Evolutionary conservation across 1,140 invertebrate genomes (phyloP).

Genomic region (Chlorops oryzae): DNA sequence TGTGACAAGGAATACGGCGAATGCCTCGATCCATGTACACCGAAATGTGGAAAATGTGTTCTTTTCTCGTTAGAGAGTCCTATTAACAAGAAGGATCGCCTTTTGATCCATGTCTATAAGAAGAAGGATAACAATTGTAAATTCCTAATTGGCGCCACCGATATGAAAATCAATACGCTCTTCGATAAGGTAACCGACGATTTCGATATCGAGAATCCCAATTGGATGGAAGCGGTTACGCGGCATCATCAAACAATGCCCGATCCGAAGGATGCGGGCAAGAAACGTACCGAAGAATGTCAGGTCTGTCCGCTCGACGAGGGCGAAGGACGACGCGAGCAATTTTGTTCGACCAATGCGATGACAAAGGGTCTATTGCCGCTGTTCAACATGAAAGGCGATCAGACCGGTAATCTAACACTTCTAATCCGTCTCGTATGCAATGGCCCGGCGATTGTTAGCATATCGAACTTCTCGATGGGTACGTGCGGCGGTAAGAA

Average conservation of each 20-base stretch:
- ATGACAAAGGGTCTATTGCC: conserved; percentile 34
- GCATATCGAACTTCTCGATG: too few relatives aligned
- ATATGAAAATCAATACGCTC: conserved; percentile 32
- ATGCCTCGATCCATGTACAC: conserved; percentile 28
- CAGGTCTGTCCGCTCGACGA: too few relatives aligned
- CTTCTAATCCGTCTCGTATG: conserved; percentile 34
- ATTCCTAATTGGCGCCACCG: conserved; percentile 37
- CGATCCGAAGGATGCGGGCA: too few relatives aligned
- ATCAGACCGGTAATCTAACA: conserved; percentile 42
- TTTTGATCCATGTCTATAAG: conserved; percentile 42
- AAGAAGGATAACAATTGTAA: conserved; percentile 39
- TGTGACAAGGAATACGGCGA: conserved; percentile 39
- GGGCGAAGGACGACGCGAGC: conserved; percentile 23
- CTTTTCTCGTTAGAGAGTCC: conserved; percentile 37
- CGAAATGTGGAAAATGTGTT: conserved; percentile 40
- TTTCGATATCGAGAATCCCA: conserved; percentile 32
- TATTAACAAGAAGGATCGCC: conserved; percentile 32
- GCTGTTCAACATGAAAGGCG: conserved; percentile 39
- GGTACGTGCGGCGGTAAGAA: too few relatives aligned
- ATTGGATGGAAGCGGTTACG: conserved; percentile 23
- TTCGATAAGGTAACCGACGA: conserved; percentile 38
- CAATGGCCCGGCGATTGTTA: conserved; percentile 39
- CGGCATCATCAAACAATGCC: conserved; percentile 24
- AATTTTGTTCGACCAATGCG: conserved; percentile 39
- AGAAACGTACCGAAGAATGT: too few relatives aligned